Evolutionary conservation across 2,113 vertebrate species (phyloP), one percentile per base, ranked within the genome.

Genomic region (Eira barbara): DNA sequence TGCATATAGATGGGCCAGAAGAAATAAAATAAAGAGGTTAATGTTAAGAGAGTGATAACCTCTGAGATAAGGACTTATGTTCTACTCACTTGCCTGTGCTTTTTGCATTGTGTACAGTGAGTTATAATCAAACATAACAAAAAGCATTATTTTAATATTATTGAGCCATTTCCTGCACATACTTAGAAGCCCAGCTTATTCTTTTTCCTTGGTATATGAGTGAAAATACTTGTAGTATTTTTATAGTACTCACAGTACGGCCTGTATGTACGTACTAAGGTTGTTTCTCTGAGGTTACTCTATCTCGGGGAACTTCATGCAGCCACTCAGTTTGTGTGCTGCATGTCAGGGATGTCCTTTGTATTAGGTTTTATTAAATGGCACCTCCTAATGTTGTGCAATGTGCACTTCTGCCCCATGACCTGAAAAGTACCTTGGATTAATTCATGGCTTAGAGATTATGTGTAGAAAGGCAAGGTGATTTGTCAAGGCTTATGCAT

Each of bases 391-490:
- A 13, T 18, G 6, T 7, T 80, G 42, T 49, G 39, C 47, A 27
- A 2, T 18, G 25, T 12, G 4, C 10, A 61, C 29, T 39, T 81
- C 47, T 80, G 23, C 7, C 6, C 57, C 55, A 42, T 57, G n/a
- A 21, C 45, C 91, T 83, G 23, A 63, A 71, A 59, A 79, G 21
- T 74, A 57, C 45, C 36, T 80, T 76, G 15, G 27, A 49, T 47
- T 86, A 36, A 55, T 61, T 92, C 59, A 61, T 76, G 61, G 49
- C 1, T 90, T 87, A 39, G 59, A 89, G 27, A 85, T 78, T 45
- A 95, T 52, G 7, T 65, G 20, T 23, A 71, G 84, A 90, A 92
- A 90, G 90, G 4, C 74, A 82, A 86, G 31, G 27, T 59, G 78
- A 76, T 81, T 74, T 88, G 31, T 87, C 34, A 45, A 94, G n/a